These are phyloP conservation scores for Pristionchus arcanus DNA, from an alignment of 2,888 invertebrate species.

Conservation along the genomic window DNA sequence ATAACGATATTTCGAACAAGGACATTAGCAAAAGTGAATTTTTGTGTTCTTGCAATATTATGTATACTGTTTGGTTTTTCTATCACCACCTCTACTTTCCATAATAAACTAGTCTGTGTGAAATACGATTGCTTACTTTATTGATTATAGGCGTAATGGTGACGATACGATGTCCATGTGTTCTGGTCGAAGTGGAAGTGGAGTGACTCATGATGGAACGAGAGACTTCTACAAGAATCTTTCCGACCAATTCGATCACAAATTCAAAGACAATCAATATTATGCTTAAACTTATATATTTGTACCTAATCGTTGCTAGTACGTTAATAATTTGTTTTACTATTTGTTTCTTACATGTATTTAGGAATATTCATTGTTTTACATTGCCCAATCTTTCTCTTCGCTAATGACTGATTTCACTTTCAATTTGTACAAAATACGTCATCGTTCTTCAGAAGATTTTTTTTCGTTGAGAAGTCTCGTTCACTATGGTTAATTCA, in stretches of 20 bases:
- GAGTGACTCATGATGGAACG: neutral
- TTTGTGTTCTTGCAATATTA: too few relatives aligned
- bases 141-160: neutral
- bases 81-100: too few relatives aligned
- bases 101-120: neutral
- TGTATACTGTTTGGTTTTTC: too few relatives aligned
- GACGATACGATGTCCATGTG: constrained; percentile 22
- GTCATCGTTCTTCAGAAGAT: neutral
- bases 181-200: neutral
- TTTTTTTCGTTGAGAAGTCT: neutral
- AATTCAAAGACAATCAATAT: constrained; percentile 11
- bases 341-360: neutral
- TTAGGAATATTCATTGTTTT: neutral
- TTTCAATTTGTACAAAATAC: neutral
- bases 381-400: neutral
- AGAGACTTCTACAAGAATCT: constrained; percentile 9
- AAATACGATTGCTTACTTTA: neutral
- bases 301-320: neutral
- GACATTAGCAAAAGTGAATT: too few relatives aligned
- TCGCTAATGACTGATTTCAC: neutral
- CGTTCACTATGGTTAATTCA: neutral
- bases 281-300: neutral
- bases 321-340: neutral
- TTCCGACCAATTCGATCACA: constrained; percentile 15
- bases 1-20: too few relatives aligned